Evolutionary conservation across 2,113 vertebrate genomes (phyloP).

Genomic region (Tyto alba): DNA sequence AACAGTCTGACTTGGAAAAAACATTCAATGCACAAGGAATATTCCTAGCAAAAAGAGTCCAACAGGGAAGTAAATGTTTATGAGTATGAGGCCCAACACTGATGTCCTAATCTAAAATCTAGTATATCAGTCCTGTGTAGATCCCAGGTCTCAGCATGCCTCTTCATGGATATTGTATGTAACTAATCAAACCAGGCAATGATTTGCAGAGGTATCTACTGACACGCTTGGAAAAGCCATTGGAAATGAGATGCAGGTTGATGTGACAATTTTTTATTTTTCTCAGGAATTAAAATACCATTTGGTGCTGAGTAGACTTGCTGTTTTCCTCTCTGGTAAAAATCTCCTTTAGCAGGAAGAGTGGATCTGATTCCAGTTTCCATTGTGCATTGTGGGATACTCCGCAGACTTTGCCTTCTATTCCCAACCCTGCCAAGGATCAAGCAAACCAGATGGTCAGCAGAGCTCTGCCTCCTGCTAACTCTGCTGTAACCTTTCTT

Average conservation of each 20-base stretch:
- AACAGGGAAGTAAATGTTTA: background rate
- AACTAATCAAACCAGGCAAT: background rate
- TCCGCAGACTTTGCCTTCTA: background rate
- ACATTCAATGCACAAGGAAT: background rate
- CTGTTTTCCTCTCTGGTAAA: background rate
- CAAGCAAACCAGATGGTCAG: background rate
- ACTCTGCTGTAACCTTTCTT: background rate
- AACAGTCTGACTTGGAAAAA: background rate
- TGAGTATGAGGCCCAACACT: background rate
- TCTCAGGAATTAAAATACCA: background rate
- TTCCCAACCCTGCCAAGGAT: background rate
- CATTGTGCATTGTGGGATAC: background rate
- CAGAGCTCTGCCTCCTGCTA: background rate
- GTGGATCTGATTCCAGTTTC: background rate
- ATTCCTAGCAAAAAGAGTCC: background rate
- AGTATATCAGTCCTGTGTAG: background rate
- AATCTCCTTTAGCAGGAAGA: background rate
- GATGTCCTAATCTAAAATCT: background rate
- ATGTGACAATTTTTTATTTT: background rate
- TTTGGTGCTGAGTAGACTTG: background rate
- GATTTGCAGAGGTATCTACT: background rate
- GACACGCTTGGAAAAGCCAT: background rate
- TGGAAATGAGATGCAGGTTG: background rate
- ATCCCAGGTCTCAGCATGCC: background rate
- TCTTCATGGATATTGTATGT: background rate